Base-by-base conservation (phyloP, 2,888 invertebrate genomes). In the Polydrusus cervinus region DNA sequence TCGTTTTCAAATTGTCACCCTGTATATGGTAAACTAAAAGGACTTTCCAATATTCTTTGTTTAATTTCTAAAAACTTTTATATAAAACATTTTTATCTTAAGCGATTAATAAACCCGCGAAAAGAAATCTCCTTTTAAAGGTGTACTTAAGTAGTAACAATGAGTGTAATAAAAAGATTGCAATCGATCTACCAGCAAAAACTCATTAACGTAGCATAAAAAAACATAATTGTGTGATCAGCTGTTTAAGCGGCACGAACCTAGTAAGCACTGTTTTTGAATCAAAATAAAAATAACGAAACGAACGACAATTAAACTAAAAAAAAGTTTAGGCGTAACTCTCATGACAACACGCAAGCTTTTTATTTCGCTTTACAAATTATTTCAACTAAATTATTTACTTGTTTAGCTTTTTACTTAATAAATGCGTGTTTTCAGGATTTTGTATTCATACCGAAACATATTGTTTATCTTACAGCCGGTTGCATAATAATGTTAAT, bases 211-310 rank as follows among this genome's bases (percentile, higher is more conserved):
- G 38, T 57, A 14, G 9, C 34, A 38, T 57, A 38, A 57, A 51
- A 55, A 25, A 57, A 34, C 38, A 14, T 57, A 57, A 57, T 38
- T 57, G 57, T 38, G 16, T 16, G 14, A 57, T 38, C 16, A 57
- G 57, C 34, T 57, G 57, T 57, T 25, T 38, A 1, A 16, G 38
- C n/a, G 14, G n/a, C 57, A 57, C 38, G 57, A 57, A 57, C 16
- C 0, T 57, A 14, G 57, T 38, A 38, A 57, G 38, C 34, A n/a
- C 57, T 34, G 16, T 57, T 57, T 57, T 57, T 57, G 30, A 57
- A 57, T 57, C 57, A 38, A 14, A 38, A 57, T 38, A 2, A 38
- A 57, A 38, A 57, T 57, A 57, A 57, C 5, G 57, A 30, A 55
- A 55, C 53, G 53, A 57, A 57, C 9, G 3, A 25, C 34, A 57